Percentiles rank a stretch among this genome's conserved stretches.
Conservation (phyloP, 2,888 invertebrate species). For the Cactoblastis cactorum region DNA sequence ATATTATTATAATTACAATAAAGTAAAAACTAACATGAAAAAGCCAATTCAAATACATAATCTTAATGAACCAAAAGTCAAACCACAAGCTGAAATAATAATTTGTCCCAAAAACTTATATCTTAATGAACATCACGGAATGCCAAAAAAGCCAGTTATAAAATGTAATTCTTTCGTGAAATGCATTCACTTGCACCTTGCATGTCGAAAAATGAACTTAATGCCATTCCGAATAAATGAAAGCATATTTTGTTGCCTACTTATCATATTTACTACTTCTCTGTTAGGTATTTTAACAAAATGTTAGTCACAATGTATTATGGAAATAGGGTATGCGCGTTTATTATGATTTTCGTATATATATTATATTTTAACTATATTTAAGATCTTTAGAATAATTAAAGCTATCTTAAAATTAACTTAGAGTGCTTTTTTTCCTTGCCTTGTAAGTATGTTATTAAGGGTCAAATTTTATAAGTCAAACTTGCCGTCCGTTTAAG, state of each 20-base stretch:
- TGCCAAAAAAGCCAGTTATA: neutral
- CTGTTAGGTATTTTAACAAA: neutral
- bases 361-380: neutral
- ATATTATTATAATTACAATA: too few species aligned
- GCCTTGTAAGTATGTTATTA: too few species aligned
- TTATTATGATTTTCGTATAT: neutral
- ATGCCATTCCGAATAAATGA: neutral
- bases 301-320: slow-evolving; percentile 1
- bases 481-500: too few species aligned
- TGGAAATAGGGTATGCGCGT: neutral
- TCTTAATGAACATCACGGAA: neutral
- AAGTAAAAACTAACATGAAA: too few species aligned
- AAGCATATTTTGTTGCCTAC: neutral
- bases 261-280: slow-evolving; percentile 4
- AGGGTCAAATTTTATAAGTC: too few species aligned
- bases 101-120: neutral
- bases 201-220: neutral
- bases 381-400: too few species aligned
- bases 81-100: neutral
- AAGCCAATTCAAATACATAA: too few species aligned
- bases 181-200: slow-evolving; percentile 1
- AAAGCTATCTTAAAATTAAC: too few species aligned
- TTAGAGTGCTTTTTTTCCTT: too few species aligned
- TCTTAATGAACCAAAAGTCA: neutral
- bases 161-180: neutral